Evolutionary conservation across 2,888 invertebrate genomes (phyloP), one percentile per base, ranked within the genome.

Genomic region (Bimastos eiseni): DNA sequence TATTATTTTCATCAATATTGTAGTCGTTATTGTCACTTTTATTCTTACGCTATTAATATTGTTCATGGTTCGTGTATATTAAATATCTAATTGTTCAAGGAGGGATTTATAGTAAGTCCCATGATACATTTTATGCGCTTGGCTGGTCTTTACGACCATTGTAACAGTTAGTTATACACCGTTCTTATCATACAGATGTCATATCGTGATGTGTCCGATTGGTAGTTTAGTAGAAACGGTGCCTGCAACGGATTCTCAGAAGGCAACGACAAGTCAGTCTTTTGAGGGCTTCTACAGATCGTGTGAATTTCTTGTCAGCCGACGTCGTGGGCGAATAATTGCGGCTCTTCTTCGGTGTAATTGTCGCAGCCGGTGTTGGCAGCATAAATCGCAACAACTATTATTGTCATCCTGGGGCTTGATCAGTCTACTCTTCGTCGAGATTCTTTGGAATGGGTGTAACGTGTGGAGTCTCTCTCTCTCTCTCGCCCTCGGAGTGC

Each of bases 1-100:
- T 44, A 89, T n/a, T 44, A 49, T 44, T 89, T 44, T 44, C 44
- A 89, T 44, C 44, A 89, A 17, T 89, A n/a, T 44, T 89, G 19
- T 1, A n/a, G 21, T 89, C 6, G 11, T 44, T 1, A 3, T 3
- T 83, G n/a, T 15, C 49, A 88, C 2, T 41, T 24, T 5, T 89
- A 38, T 89, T 89, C 1, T 5, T 41, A 41, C 3, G 8, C 5
- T 88, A 13, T 13, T 37, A 88, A 30, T 38, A 88, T 88, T 6
- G 21, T 37, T 49, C 4, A 49, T 49, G 21, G 11, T 4, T 70
- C 0, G 1, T 70, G 17, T 70, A 13, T 70, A n/a, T 70, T n/a
- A 1, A 70, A n/a, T 70, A 70, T 49, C 4, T 17, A 8, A n/a
- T n/a, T 11, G 30, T 6, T 4, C 30, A n/a, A n/a, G n/a, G 13